Conservation (phyloP, 92 coral and sea anemone species). For the Zoanthus sociatus region DNA sequence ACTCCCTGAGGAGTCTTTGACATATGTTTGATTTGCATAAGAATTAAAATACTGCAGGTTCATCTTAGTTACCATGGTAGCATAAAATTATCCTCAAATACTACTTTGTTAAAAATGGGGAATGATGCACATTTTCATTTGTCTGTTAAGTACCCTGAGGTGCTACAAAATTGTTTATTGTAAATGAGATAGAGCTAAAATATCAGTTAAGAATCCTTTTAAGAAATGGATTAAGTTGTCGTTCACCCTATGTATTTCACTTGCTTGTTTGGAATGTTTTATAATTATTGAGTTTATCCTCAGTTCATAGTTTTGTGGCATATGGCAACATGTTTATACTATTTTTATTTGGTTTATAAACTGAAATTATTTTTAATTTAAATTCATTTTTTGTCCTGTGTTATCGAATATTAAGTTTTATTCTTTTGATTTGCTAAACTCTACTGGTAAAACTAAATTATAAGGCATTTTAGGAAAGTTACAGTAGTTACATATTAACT, state of each 20-base stretch:
- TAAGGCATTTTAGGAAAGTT: too few species aligned
- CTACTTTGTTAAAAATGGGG: constrained; percentile 47
- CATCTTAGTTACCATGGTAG: constrained; percentile 56
- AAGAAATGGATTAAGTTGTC: not conserved
- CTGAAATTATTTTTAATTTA: too few species aligned
- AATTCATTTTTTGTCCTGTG: too few species aligned
- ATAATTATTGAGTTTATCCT: too few species aligned
- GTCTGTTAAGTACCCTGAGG: constrained; percentile 27
- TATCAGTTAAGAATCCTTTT: not conserved
- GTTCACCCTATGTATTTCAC: not conserved
- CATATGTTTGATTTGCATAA: constrained; percentile 89
- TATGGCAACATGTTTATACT: too few species aligned
- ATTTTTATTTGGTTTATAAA: too few species aligned
- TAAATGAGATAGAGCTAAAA: not conserved
- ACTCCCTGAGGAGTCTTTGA: constrained; percentile 73
- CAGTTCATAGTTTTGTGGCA: too few species aligned
- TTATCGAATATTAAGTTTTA: too few species aligned
- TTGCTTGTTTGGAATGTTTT: not conserved
- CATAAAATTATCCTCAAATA: constrained; percentile 32
- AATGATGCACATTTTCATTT: constrained; percentile 46
- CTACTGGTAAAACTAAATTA: too few species aligned
- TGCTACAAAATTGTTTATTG: not conserved
- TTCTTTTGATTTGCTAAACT: too few species aligned
- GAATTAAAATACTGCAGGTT: constrained; percentile 72
- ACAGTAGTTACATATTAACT: too few species aligned